Base-by-base conservation (phyloP, 23 tunicate species). In the Oikopleura dioica region DNA sequence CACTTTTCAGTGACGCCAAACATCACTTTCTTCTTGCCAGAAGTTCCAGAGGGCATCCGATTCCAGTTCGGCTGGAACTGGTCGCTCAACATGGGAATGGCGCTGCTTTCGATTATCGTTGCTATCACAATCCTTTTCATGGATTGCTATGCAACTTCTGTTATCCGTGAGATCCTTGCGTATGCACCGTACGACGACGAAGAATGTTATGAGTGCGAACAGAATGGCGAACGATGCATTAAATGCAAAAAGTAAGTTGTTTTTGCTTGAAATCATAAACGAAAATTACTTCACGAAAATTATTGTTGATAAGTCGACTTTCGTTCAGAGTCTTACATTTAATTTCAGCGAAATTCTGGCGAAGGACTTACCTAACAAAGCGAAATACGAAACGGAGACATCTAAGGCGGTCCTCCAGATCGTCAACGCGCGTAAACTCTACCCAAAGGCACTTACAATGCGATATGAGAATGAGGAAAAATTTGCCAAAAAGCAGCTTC, bases 21-120 rank as follows among this genome's bases (percentile, higher is more conserved):
- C n/a, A n/a, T n/a, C n/a, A n/a, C n/a, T n/a, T n/a, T n/a, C n/a
- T n/a, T n/a, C n/a, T n/a, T n/a, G n/a, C n/a, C n/a, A n/a, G n/a
- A n/a, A n/a, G n/a, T n/a, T n/a, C n/a, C n/a, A n/a, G n/a, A n/a
- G 29, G 72, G 72, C 72, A 31, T 31, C 29, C 72, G 72, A 63
- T 63, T 63, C 5, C 72, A 63, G 26, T 63, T 63, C 26, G 72
- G 72, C 30, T 63, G 72, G 72, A 12, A 31, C 72, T 63, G 72
- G 72, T 12, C 30, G 4, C 26, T 63, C 4, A 63, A 63, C 26
- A 4, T 63, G 30, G 72, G 72, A 2, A 63, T 63, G 72, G 72
- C 30, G 26, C 2, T 63, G 33, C 26, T 63, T 28, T 12, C 30
- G 4, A 63, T 63, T 2, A 63, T 63, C 26, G 5, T 63, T 28